A percentile compares a stretch with the other conserved stretches of the same genome.
Evolutionary conservation across 1,140 invertebrate genomes (phyloP).

Genomic region (Hestina assimilis): DNA sequence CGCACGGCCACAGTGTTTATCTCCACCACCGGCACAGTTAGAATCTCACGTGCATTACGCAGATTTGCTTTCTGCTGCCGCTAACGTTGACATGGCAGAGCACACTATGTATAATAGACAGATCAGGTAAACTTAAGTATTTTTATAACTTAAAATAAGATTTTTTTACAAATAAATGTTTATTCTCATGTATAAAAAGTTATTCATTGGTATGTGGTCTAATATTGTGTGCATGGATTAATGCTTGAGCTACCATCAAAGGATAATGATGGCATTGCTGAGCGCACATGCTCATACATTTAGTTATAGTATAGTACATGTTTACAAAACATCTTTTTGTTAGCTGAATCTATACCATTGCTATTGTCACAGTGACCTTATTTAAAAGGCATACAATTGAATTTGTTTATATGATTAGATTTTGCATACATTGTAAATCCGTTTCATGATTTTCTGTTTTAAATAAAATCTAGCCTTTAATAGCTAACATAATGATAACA

Average conservation of each 20-base stretch:
- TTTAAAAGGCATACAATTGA: background rate
- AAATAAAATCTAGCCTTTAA: background rate
- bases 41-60: constrained; percentile 73
- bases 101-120: constrained; percentile 79
- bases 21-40: constrained; percentile 78
- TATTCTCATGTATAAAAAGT: too few relatives aligned
- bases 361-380: too few relatives aligned
- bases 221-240: background rate
- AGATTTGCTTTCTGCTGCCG: constrained; percentile 59
- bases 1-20: constrained; percentile 85
- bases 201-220: too few relatives aligned
- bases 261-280: background rate
- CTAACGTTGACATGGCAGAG: constrained; percentile 65
- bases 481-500: too few relatives aligned
- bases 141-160: background rate
- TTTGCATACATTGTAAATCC: too few relatives aligned
- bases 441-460: too few relatives aligned
- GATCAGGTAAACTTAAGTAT: constrained; percentile 73
- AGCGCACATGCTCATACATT: background rate
- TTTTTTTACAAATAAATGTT: too few relatives aligned
- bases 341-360: too few relatives aligned
- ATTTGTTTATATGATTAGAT: background rate
- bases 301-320: background rate
- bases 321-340: background rate
- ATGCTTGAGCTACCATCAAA: background rate